phyloP scores from a whole-genome alignment of 92 coral and sea anemone species.

The Scolanthus callimorphus region DNA sequence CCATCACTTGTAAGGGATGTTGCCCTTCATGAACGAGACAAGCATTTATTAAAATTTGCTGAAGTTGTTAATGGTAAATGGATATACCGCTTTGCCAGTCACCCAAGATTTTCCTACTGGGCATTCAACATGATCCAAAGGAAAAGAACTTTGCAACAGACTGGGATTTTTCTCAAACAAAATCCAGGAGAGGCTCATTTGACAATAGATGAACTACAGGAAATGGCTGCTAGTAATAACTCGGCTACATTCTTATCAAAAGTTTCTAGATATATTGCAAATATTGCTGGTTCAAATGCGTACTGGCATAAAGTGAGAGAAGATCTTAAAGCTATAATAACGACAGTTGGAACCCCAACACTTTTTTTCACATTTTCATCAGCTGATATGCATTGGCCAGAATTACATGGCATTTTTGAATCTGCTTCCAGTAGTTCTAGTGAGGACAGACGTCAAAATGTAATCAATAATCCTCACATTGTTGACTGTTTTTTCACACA shows the following conservation, averaged over 20 bases:
- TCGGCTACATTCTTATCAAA: constrained; percentile 52
- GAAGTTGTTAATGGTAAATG: constrained; percentile 38
- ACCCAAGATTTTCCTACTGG: constrained; percentile 65
- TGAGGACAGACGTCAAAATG: constrained; percentile 55
- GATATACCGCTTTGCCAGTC: constrained; percentile 55
- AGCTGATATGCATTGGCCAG: constrained; percentile 79
- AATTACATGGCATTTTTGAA: constrained; percentile 43
- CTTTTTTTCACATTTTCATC: constrained; percentile 70
- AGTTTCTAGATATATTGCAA: constrained; percentile 66
- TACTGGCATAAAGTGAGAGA: constrained; percentile 57
- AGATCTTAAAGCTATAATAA: constrained; percentile 50
- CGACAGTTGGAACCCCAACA: constrained; percentile 64
- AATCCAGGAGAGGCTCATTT: constrained; percentile 28
- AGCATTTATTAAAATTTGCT: constrained; percentile 53
- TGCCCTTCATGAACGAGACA: constrained; percentile 27
- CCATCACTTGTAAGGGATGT: constrained; percentile 34
- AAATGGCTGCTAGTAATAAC: constrained; percentile 52
- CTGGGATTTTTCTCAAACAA: constrained; percentile 41
- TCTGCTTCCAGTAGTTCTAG: constrained; percentile 20
- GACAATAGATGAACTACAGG: constrained; percentile 58
- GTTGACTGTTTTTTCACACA: constrained; percentile 83
- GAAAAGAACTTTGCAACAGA: constrained; percentile 57
- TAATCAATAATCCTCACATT: constrained; percentile 63
- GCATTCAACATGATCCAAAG: constrained; percentile 67
- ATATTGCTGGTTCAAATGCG: constrained; percentile 60